Conservation (phyloP, 2,113 vertebrate genomes). For the Lophotis ruficrista region DNA sequence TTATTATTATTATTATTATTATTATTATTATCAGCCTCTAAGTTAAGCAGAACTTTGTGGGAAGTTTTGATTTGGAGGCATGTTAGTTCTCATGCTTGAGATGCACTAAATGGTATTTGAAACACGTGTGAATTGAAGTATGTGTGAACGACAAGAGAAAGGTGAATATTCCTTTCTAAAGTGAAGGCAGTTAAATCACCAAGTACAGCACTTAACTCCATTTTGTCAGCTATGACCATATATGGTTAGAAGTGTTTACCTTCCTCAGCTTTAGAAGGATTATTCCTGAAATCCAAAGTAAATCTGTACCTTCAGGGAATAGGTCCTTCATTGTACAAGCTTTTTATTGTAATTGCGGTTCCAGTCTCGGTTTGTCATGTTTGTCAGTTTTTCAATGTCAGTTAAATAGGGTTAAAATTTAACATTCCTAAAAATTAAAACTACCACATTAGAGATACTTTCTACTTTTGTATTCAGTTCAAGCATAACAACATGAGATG, state of each 20-base stretch:
- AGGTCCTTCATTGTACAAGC: background rate
- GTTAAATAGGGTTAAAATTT: background rate
- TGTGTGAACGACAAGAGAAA: background rate
- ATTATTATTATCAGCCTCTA: background rate
- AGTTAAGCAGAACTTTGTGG: background rate
- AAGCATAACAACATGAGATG: background rate
- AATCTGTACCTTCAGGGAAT: background rate
- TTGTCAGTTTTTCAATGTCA: background rate
- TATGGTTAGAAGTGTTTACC: background rate
- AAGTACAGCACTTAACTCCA: background rate
- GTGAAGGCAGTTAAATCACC: background rate
- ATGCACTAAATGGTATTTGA: background rate
- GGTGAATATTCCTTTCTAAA: background rate
- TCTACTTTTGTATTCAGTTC: background rate
- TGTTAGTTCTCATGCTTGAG: background rate
- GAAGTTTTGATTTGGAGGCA: background rate
- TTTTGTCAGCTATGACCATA: background rate
- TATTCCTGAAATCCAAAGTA: constrained; percentile 13
- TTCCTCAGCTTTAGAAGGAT: background rate
- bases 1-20: background rate
- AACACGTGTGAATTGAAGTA: background rate
- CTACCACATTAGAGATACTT: background rate
- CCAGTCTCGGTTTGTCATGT: background rate
- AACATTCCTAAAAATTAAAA: background rate
- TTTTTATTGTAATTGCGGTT: background rate